These are phyloP conservation scores for Pipa parva DNA, from an alignment of 2,113 vertebrate species.

Conservation along the genomic window DNA sequence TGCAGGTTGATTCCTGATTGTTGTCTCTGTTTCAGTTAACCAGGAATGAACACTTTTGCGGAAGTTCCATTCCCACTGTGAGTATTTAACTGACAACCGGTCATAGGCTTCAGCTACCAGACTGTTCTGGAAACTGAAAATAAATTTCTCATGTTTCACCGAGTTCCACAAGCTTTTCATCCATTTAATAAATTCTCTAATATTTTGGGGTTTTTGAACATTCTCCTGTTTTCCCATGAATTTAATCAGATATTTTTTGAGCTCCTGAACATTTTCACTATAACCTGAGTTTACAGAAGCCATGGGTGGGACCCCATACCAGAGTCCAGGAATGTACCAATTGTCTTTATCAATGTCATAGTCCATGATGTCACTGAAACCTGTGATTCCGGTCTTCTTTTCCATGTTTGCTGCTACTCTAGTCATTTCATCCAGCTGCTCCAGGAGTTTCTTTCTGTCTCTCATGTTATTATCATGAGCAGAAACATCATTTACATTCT, in stretches of 20 bases:
- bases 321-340: constrained; percentile 56
- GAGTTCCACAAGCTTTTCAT: constrained; percentile 49
- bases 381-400: constrained; percentile 48
- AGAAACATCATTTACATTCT: constrained; percentile 63
- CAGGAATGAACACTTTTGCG: constrained; percentile 54
- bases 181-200: constrained; percentile 53
- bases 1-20: constrained; percentile 40
- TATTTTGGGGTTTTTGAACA: constrained; percentile 44
- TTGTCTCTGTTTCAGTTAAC: constrained; percentile 44
- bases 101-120: constrained; percentile 41
- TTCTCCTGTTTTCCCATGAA: constrained; percentile 50
- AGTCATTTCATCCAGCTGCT: constrained; percentile 62
- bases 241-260: constrained; percentile 47
- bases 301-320: constrained; percentile 56
- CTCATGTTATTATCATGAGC: constrained; percentile 58
- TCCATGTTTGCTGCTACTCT: constrained; percentile 61
- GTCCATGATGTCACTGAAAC: constrained; percentile 44
- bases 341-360: constrained; percentile 43
- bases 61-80: constrained; percentile 50
- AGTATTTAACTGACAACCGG: constrained; percentile 39
- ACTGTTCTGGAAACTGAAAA: constrained; percentile 43
- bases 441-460: constrained; percentile 57
- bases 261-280: constrained; percentile 47
- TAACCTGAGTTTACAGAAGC: constrained; percentile 54
- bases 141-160: constrained; percentile 21